Evolutionary conservation across 1,140 invertebrate species (phyloP), one percentile per base, ranked within the genome.

Genomic region (Bilobella aurantiaca): DNA sequence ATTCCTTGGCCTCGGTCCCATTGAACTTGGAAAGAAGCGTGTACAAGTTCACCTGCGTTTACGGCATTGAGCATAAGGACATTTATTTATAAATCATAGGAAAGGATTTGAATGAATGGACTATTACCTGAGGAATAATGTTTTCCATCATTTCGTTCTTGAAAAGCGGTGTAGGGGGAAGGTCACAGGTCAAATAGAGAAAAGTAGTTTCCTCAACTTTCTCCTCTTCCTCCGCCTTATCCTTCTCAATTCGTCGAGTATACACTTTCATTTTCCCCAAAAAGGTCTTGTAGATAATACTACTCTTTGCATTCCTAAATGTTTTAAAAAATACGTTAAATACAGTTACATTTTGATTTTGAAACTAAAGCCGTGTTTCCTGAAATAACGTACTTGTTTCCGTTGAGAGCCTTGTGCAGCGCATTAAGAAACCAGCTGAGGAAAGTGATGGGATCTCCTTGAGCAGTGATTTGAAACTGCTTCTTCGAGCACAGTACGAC

Each of bases 401-500:
- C 90, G 78, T 93, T 94, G 14, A 97, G 77, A 2, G 93, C 91
- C 58, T 88, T 81, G 76, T 99, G 94, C 12, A 96, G 79, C 21
- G 91, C 90, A 79, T 97, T 96, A 12, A 98, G 79, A 77, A 98
- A 93, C 93, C 93, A 98, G 0, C 91, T 94, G 53, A 98, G 77
- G 78, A 99, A 98, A 73, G 98, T 92, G 60, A 98, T 89, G 2
- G 96, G 92, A 82, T 99, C 96, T 74, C 94, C 93, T 84, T 99
- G 97, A 76, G 96, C 86, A 1, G 94, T 99, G 76, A 99, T 97
- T 76, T 99, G 96, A 77, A 98, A 99, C 73, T 87, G 86, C 75
- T 99, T 99, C 77, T 94, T 92, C 74, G 93, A 97, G 87, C 94
- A 98, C 5, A 98, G 79, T 0, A 99, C 96, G 31, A 99, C 95